Evolutionary conservation across 2,888 invertebrate species (phyloP), one percentile per base, ranked within the genome.

Genomic region (Ectemnius lituratus): DNA sequence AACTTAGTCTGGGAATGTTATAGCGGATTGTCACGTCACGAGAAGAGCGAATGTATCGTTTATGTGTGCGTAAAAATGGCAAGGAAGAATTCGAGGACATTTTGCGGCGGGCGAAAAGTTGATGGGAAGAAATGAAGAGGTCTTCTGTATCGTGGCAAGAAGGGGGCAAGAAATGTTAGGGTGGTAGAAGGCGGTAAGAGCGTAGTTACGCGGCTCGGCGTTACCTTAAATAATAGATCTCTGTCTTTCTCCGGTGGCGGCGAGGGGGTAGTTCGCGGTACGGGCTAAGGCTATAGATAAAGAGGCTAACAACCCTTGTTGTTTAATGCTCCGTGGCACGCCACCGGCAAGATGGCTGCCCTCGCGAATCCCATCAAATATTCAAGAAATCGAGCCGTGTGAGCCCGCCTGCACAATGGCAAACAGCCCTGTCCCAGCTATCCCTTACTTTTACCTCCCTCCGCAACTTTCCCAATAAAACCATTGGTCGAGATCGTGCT

Each of bases 1-100:
- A 88, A 89, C 88, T 88, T 88, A 85, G 83, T 85, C 85, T 65
- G 78, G 16, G 14, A 75, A 84, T 87, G 88, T 90, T 87, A 90
- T 84, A 87, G 88, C 72, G 61, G 74, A 83, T 75, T 84, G 86
- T 87, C 90, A 89, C 89, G 89, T 86, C 79, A 82, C 64, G 75
- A 73, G 75, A 37, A 37, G 8, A 37, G 37, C 6, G 37, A 37
- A 6, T 37, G 8, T 37, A 37, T 6, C 5, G 8, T 37, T 37
- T 11, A 8, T 8, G 37, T 11, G 37, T 8, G 37, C 37, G 37
- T 11, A 11, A 37, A 11, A 11, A 6, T 37, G 37, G 37, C 37
- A 37, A 37, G 37, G 37, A 8, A 11, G 4, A 11, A 11, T 37
- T 8, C 6, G 37, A 6, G 37, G 37, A 37, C 8, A 23, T 23